Conservation (phyloP, 2,797 vertebrate species). For the Pantherophis alleghaniensis region DNA sequence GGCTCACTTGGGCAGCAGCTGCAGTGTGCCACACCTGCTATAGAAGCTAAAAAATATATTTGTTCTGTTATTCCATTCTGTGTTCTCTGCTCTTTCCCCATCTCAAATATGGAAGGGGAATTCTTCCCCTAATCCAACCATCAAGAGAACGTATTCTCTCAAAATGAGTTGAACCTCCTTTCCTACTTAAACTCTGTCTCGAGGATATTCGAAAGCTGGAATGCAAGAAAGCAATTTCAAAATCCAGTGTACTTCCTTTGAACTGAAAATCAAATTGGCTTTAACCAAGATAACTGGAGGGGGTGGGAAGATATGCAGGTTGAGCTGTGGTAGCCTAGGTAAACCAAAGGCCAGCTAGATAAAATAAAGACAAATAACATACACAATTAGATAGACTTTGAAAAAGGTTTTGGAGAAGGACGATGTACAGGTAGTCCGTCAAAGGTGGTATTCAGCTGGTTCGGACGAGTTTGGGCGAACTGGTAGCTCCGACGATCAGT, state of each 20-base stretch:
- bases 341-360: background rate
- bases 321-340: slow-evolving; percentile 1
- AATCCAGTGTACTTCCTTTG: slow-evolving; percentile 6
- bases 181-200: background rate
- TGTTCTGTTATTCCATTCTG: background rate
- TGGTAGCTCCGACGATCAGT: too few relatives aligned
- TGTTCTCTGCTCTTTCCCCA: background rate
- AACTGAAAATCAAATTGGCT: slow-evolving; percentile 30
- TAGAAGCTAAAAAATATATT: background rate
- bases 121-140: background rate
- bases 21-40: background rate
- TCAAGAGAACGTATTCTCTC: background rate
- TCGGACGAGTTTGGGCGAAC: too few relatives aligned
- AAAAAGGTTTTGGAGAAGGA: slow-evolving; percentile 21
- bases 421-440: background rate
- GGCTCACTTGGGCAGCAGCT: background rate
- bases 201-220: background rate
- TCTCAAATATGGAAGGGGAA: background rate
- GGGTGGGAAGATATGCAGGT: background rate
- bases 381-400: slow-evolving; percentile 3
- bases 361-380: slow-evolving; percentile 28
- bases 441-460: too few relatives aligned
- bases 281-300: slow-evolving; percentile 21
- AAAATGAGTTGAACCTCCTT: background rate
- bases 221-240: background rate